A percentile compares a stretch with the other conserved stretches of the same genome.
Evolutionary conservation across 2,888 invertebrate genomes (phyloP).

Genomic region (Koerneria pararmatus): DNA sequence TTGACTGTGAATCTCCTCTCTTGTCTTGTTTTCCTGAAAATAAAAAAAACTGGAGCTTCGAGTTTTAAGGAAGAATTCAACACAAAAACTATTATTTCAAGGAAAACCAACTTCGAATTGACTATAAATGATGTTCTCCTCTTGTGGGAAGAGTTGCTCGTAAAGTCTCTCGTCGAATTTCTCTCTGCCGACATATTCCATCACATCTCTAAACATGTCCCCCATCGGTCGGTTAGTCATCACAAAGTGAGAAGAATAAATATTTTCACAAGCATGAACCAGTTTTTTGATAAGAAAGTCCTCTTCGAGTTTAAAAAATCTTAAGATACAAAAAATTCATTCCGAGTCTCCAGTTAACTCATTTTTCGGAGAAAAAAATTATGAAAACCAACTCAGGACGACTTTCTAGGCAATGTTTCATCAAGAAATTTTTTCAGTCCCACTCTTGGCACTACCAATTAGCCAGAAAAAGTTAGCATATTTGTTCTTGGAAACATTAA

Average conservation of each 20-base stretch:
- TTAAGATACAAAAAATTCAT: neutral
- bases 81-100: neutral
- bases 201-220: slow-evolving; percentile 34
- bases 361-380: too few relatives aligned
- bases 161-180: slow-evolving; percentile 44
- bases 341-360: too few relatives aligned
- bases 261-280: slow-evolving; percentile 2
- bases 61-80: neutral
- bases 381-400: too few relatives aligned
- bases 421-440: neutral
- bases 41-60: too few relatives aligned
- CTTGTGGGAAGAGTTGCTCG: slow-evolving; percentile 16
- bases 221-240: too few relatives aligned
- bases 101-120: neutral
- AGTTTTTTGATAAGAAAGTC: too few relatives aligned
- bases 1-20: too few relatives aligned
- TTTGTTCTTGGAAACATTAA: neutral
- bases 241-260: too few relatives aligned
- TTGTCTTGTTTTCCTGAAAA: too few relatives aligned
- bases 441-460: neutral
- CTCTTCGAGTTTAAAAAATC: too few relatives aligned
- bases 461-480: neutral
- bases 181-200: slow-evolving; percentile 47
- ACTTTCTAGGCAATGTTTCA: neutral
- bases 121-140: slow-evolving; percentile 21